Evolutionary conservation across 2,797 vertebrate species (phyloP), one percentile per base, ranked within the genome.

Genomic region (Pangasius larnaudii): DNA sequence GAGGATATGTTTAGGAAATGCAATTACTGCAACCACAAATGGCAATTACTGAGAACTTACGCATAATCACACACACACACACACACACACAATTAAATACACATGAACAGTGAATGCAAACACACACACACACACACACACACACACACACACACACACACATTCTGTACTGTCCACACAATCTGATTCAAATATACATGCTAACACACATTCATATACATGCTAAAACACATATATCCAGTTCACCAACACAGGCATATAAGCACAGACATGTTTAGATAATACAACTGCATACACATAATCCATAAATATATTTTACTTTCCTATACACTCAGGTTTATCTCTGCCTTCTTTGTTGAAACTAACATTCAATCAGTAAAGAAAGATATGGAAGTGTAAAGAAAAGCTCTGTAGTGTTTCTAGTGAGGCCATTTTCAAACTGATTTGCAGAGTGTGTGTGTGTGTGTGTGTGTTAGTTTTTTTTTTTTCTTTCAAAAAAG

Each of bases 11-110:
- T 80, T 49, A 49, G 19, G 69, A 90, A 87, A 90, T 89, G 24
- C 39, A 89, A 88, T 87, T 90, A 69, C 39, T 61, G 72, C 39
- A 85, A 63, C 16, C 85, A 82, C 4, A 24, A 87, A 82, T 85
- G 65, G 36, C 36, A 81, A 81, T 67, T 58, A 67, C 49, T 87
- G 19, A 65, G 59, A 63, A 7, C 18, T 39, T 22, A 78, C 2
- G 18, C 74, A 58, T 33, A 58, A 5, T 59, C n/a, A 13, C 36
- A 9, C 8, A 13, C 19, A 24, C 71, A 14, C 72, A 74, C 39
- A 58, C 36, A 27, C 59, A 65, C 36, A 83, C 5, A 53, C n/a
- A 42, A 16, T 16, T 30, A 77, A 5, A 77, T 9, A 77, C 42
- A 53, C 13, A 77, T 24, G 27, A 27, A n/a, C 22, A 84, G 53